A percentile compares a stretch with the other conserved stretches of the same genome.
Conservation (phyloP, 2,888 invertebrate species). For the Brachynemurus nebulosus region DNA sequence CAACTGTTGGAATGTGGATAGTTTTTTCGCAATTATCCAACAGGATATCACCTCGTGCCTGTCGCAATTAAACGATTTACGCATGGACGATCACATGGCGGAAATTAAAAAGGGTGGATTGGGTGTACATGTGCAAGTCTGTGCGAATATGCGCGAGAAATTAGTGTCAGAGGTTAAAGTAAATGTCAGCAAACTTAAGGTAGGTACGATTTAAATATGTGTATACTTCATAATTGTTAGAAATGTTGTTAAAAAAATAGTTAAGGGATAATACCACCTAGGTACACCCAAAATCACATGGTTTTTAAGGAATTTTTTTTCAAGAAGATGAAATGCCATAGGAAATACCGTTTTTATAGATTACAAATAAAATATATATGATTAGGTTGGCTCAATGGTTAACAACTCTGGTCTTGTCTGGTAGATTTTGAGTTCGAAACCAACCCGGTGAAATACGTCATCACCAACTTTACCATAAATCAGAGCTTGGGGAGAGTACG, state of each 20-base stretch:
- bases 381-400: too few species aligned
- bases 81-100: conserved; percentile 45
- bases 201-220: conserved; percentile 23
- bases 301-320: too few species aligned
- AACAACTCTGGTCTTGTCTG: too few species aligned
- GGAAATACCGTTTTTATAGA: too few species aligned
- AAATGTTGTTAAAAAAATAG: neutral
- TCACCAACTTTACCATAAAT: too few species aligned
- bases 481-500: too few species aligned
- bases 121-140: conserved; percentile 66
- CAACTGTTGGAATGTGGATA: conserved; percentile 60
- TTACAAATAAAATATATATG: too few species aligned
- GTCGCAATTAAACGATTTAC: conserved; percentile 38
- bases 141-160: conserved; percentile 67
- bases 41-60: conserved; percentile 48
- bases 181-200: conserved; percentile 63
- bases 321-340: too few species aligned
- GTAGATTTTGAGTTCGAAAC: too few species aligned
- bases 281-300: too few species aligned
- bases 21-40: conserved; percentile 55
- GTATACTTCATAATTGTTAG: neutral
- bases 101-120: conserved; percentile 38
- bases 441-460: too few species aligned
- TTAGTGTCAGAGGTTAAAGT: conserved; percentile 63
- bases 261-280: too few species aligned